Base-by-base conservation (phyloP, 2,888 invertebrate genomes). In the Drosophila yooni region DNA sequence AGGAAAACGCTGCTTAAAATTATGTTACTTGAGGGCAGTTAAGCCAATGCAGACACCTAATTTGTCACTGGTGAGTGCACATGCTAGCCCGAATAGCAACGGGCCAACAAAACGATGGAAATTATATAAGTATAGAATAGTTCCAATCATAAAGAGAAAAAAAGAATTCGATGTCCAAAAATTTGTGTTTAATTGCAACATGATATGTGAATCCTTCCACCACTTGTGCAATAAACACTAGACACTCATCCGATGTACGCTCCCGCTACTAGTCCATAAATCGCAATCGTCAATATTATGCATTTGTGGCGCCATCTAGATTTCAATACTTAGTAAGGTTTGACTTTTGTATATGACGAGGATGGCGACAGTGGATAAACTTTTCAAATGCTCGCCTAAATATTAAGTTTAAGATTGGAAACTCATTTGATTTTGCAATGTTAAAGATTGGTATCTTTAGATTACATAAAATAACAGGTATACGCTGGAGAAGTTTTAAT, bases 291-390 rank as follows among this genome's bases (percentile, higher is more conserved):
- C 1, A 2, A 5, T 11, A 1, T 21, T 43, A 2, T 43, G 11
- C 8, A 15, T 7, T 10, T 2, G 4, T 52, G 13, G 34, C 66
- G 66, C 43, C 66, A 31, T 15, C 43, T 66, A 13, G 8, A 38
- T 4, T 27, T 56, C 11, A 29, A 0, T 18, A 18, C 27, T 5
- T 0, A 15, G 1, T 1, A 6, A 15, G 1, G 0, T 25, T 21
- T 11, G 13, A 11, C 0, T 6, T 36, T 53, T 36, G 18, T 25
- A 21, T 15, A 34, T 18, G 11, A 11, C 2, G 2, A 36, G 18
- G 6, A 36, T 15, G 18, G 2, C 7, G 15, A 54, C 54, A 27
- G 18, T 36, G 54, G 54, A 7, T 11, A 5, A 54, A 18, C 7
- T 18, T 10, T 3, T 18, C 2, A 51, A 27, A 51, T 18, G 1